Percentiles rank a stretch among this genome's conserved stretches.
phyloP scores from a whole-genome alignment of 2,888 invertebrate genomes.

The Dynastes grantii region DNA sequence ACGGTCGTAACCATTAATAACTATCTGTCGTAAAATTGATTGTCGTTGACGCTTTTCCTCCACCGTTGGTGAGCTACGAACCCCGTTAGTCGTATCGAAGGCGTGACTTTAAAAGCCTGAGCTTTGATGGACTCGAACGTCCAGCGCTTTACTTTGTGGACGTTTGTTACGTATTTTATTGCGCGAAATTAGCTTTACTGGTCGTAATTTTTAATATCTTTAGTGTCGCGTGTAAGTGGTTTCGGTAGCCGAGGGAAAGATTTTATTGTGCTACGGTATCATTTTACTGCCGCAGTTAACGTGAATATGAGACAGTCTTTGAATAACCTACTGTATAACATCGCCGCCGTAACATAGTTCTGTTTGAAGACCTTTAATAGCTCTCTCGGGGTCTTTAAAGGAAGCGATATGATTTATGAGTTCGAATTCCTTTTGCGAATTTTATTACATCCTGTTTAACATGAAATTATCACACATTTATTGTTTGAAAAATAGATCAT shows the following conservation, averaged over 20 bases:
- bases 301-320: conserved; percentile 53
- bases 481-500: too few species aligned
- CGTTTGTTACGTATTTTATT: conserved; percentile 62
- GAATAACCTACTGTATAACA: conserved; percentile 20
- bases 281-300: conserved; percentile 58
- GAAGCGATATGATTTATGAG: conserved; percentile 25
- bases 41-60: conserved; percentile 74
- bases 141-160: conserved; percentile 12
- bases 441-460: not conserved
- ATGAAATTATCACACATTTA: too few species aligned
- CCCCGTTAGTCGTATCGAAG: conserved; percentile 6
- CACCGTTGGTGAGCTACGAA: conserved; percentile 64
- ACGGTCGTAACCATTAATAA: conserved; percentile 75
- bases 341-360: conserved; percentile 5
- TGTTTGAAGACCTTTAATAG: conserved; percentile 20
- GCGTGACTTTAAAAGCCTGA: conserved; percentile 63
- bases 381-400: not conserved
- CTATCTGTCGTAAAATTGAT: conserved; percentile 75
- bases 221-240: conserved; percentile 59
- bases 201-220: conserved; percentile 66
- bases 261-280: conserved; percentile 60
- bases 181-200: conserved; percentile 67
- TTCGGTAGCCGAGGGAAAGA: conserved; percentile 58
- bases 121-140: conserved; percentile 57
- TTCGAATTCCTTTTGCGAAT: not conserved